Percentiles rank a stretch among this genome's conserved stretches.
phyloP scores from a whole-genome alignment of 2,113 vertebrate genomes.

The Taurulus bubalis region DNA sequence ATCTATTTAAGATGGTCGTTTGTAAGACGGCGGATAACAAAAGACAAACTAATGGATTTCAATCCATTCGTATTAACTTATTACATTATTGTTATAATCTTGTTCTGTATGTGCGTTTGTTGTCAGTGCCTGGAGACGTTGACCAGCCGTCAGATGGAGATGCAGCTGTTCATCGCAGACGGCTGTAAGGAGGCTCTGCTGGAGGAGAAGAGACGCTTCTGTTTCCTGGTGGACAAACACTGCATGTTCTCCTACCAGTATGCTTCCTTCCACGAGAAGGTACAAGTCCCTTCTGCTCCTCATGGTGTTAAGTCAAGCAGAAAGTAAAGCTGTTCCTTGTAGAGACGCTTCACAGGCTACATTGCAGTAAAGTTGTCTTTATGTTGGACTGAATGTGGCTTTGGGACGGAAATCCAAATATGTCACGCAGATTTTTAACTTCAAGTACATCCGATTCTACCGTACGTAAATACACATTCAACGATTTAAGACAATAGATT shows the following conservation, averaged over 20 bases:
- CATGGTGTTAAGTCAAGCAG: neutral
- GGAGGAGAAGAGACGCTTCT: constrained; percentile 96
- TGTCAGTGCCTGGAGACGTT: constrained; percentile 91
- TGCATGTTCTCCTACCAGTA: constrained; percentile 89
- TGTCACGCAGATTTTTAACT: neutral
- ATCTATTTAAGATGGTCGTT: neutral
- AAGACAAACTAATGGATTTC: neutral
- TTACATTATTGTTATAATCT: neutral
- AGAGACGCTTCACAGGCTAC: neutral
- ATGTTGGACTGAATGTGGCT: neutral
- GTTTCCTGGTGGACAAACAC: constrained; percentile 98
- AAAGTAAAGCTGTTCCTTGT: neutral
- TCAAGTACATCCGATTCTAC: neutral
- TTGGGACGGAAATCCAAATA: neutral
- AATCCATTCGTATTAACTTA: neutral
- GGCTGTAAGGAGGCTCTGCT: constrained; percentile 94
- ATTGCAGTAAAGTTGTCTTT: neutral
- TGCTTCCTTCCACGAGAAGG: constrained; percentile 90
- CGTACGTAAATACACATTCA: neutral
- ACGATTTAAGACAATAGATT: neutral
- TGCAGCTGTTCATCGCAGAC: constrained; percentile 94
- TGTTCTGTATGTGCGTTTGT: constrained; percentile 11
- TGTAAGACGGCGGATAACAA: neutral
- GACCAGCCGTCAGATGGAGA: constrained; percentile 90
- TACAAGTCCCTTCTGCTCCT: constrained; percentile 52